Conservation (phyloP, 2,797 vertebrate genomes). For the Crypturellus tataupa region DNA sequence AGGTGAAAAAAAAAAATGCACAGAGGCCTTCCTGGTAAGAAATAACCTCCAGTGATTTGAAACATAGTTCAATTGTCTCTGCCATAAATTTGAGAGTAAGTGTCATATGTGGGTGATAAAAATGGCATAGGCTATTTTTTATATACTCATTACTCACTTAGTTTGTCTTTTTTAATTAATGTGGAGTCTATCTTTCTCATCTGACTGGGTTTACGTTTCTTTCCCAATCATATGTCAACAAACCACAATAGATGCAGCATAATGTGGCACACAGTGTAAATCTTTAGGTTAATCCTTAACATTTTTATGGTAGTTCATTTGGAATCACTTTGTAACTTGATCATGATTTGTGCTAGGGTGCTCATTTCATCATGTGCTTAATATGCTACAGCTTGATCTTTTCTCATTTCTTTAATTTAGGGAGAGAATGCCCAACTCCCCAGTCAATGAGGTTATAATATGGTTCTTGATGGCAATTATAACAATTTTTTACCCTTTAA, state of each 20-base stretch:
- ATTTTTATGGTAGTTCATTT: conserved; percentile 69
- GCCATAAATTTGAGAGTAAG: conserved; percentile 82
- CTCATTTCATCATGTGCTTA: conserved; percentile 54
- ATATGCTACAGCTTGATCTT: conserved; percentile 48
- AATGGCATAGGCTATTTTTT: conserved; percentile 82
- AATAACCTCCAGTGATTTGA: conserved; percentile 78
- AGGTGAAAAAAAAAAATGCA: conserved; percentile 42
- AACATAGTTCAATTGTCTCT: conserved; percentile 79
- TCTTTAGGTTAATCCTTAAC: conserved; percentile 74
- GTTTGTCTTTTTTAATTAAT: conserved; percentile 84
- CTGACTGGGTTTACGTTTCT: conserved; percentile 79
- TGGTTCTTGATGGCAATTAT: not conserved
- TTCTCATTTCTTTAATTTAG: conserved; percentile 17
- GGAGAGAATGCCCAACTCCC: conserved; percentile 4
- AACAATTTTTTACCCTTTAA: not conserved
- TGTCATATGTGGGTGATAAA: conserved; percentile 82
- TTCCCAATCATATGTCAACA: conserved; percentile 79
- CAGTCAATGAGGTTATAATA: not conserved
- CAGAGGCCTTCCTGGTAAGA: conserved; percentile 60
- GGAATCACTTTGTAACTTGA: conserved; percentile 75
- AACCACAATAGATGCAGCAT: conserved; percentile 72
- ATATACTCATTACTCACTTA: conserved; percentile 83
- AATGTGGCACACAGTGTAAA: conserved; percentile 71
- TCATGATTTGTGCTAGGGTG: conserved; percentile 71
- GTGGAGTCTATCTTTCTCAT: conserved; percentile 79